These are phyloP conservation scores for Lytechinus pictus DNA, from an alignment of 35 echinoderm and acorn worm species.

Conservation along the genomic window DNA sequence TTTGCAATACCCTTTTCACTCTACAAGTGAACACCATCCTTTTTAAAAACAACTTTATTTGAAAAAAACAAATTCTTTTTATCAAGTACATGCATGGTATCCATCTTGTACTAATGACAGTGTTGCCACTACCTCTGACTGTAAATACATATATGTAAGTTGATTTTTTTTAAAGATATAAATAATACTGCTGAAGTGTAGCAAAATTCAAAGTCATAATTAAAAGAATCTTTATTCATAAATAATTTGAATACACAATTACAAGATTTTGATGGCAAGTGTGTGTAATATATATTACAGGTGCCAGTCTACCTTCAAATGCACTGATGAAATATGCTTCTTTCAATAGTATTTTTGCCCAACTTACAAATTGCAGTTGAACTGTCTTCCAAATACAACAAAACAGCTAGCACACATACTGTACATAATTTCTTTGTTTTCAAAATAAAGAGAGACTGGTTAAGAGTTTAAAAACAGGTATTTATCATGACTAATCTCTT, in stretches of 20 bases:
- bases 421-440: background rate
- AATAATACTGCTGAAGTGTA: background rate
- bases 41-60: too few species aligned
- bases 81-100: too few species aligned
- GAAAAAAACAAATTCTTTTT: too few species aligned
- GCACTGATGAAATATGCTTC: too few species aligned
- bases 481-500: background rate
- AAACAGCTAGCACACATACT: background rate
- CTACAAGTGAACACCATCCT: too few species aligned
- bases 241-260: constrained; percentile 6
- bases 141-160: background rate
- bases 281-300: background rate
- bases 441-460: background rate
- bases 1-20: too few species aligned
- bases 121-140: too few species aligned
- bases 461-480: background rate
- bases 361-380: background rate
- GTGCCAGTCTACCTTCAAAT: too few species aligned
- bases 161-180: background rate
- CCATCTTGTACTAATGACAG: too few species aligned
- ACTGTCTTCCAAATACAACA: background rate
- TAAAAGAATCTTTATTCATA: background rate
- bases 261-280: background rate
- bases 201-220: background rate
- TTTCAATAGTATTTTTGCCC: too few species aligned